phyloP scores from a whole-genome alignment of 2,888 invertebrate species.

The Agrochola lychnidis region DNA sequence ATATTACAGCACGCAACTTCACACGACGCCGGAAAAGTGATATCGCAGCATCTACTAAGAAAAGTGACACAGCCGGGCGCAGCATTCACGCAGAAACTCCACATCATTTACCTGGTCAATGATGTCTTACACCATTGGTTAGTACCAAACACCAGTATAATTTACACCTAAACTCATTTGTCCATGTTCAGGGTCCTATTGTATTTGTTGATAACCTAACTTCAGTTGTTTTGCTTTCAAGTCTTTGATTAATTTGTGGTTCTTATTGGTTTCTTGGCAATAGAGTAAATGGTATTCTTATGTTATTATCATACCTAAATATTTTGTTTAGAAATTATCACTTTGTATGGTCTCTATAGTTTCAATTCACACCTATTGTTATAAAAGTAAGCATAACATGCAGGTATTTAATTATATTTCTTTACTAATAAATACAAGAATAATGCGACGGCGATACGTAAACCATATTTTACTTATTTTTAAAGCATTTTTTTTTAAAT shows the following conservation, averaged over 20 bases:
- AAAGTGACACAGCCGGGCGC: slow-evolving; percentile 93
- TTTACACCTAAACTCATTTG: slow-evolving; percentile 47
- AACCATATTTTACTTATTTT: slow-evolving; percentile 40
- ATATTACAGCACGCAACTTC: slow-evolving; percentile 97
- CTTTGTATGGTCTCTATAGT: slow-evolving; percentile 13
- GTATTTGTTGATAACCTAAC: slow-evolving; percentile 51
- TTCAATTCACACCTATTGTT: slow-evolving; percentile 31
- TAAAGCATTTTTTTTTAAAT: slow-evolving; percentile 4
- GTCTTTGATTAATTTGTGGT: slow-evolving; percentile 37
- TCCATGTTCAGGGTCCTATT: slow-evolving; percentile 48
- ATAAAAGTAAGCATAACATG: slow-evolving; percentile 23
- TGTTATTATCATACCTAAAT: slow-evolving; percentile 25
- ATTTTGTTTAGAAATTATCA: slow-evolving; percentile 24
- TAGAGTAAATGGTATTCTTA: slow-evolving; percentile 31
- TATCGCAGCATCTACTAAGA: slow-evolving; percentile 97
- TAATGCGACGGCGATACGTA: slow-evolving; percentile 27
- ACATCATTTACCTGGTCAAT: slow-evolving; percentile 99
- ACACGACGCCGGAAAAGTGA: slow-evolving; percentile 95
- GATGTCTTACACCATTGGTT: slow-evolving; percentile 99
- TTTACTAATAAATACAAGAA: slow-evolving; percentile 26
- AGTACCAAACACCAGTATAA: slow-evolving; percentile 81
- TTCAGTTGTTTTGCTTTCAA: slow-evolving; percentile 33
- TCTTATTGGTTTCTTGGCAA: slow-evolving; percentile 51
- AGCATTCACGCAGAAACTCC: slow-evolving; percentile 97
- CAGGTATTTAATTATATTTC: slow-evolving; percentile 25